phyloP scores from a whole-genome alignment of 2,797 vertebrate genomes.

The Epinephelus awoara region DNA sequence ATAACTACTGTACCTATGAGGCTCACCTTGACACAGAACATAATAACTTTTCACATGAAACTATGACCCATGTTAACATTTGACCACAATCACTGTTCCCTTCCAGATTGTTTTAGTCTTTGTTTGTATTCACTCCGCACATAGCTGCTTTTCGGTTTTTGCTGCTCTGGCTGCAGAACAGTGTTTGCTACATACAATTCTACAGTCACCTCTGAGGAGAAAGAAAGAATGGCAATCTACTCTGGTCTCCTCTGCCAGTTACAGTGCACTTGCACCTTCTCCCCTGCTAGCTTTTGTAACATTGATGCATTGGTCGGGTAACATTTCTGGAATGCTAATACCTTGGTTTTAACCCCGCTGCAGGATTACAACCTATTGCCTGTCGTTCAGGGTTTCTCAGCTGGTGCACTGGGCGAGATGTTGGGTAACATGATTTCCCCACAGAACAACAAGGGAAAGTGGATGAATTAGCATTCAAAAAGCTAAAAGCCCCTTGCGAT shows the following conservation, averaged over 20 bases:
- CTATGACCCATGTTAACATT: constrained; percentile 46
- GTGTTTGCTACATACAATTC: constrained; percentile 91
- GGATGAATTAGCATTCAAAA: constrained; percentile 82
- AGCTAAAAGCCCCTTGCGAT: constrained; percentile 77
- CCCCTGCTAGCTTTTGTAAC: constrained; percentile 74
- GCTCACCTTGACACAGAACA: constrained; percentile 21
- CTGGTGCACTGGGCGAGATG: constrained; percentile 61
- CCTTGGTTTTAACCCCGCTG: constrained; percentile 60
- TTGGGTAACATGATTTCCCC: constrained; percentile 79
- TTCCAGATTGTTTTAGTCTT: constrained; percentile 41
- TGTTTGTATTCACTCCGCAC: constrained; percentile 60
- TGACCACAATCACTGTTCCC: constrained; percentile 31
- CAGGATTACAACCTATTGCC: constrained; percentile 79
- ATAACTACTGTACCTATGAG: constrained; percentile 26
- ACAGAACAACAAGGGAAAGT: constrained; percentile 74
- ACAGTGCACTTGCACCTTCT: constrained; percentile 66
- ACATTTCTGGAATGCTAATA: constrained; percentile 84
- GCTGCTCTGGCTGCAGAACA: constrained; percentile 88
- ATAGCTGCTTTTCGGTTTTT: constrained; percentile 84
- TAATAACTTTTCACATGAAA: constrained; percentile 42
- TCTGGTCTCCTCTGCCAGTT: constrained; percentile 65
- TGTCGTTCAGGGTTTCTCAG: constrained; percentile 70
- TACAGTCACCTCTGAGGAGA: constrained; percentile 58
- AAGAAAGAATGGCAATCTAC: constrained; percentile 59
- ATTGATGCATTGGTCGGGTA: constrained; percentile 78